Conservation (phyloP, 2,888 invertebrate species). For the Volucella zonaria region DNA sequence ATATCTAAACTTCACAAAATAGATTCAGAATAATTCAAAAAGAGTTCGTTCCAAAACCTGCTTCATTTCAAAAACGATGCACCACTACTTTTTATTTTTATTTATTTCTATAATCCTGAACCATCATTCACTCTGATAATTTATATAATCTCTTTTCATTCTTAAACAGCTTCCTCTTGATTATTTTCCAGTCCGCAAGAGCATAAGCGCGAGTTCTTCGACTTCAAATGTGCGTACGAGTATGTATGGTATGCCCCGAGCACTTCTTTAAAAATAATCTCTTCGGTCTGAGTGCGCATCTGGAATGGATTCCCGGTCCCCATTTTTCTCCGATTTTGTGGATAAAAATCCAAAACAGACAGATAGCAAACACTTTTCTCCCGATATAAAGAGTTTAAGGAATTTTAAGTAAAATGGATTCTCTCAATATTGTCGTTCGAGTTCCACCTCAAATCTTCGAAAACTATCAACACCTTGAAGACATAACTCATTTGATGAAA, state of each 20-base stretch:
- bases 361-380: constrained; percentile 10
- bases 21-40: no score
- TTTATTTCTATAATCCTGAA: no score
- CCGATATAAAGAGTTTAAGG: constrained; percentile 32
- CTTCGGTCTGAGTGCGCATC: constrained; percentile 46
- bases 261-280: constrained; percentile 29
- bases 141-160: background rate
- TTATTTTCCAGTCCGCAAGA: constrained; percentile 3
- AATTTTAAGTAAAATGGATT: constrained; percentile 27
- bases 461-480: constrained; percentile 43
- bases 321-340: constrained; percentile 21
- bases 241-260: no score
- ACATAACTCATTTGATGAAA: constrained; percentile 48
- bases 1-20: no score
- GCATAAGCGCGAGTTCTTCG: constrained; percentile 1
- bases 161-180: background rate
- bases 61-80: no score
- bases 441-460: background rate
- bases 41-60: no score
- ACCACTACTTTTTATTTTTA: no score
- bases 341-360: constrained; percentile 36
- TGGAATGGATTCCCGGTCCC: constrained; percentile 47
- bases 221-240: background rate
- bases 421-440: constrained; percentile 1
- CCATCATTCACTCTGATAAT: background rate